Conservation (phyloP, 2,888 invertebrate genomes). For the Syrista parreyssii region DNA sequence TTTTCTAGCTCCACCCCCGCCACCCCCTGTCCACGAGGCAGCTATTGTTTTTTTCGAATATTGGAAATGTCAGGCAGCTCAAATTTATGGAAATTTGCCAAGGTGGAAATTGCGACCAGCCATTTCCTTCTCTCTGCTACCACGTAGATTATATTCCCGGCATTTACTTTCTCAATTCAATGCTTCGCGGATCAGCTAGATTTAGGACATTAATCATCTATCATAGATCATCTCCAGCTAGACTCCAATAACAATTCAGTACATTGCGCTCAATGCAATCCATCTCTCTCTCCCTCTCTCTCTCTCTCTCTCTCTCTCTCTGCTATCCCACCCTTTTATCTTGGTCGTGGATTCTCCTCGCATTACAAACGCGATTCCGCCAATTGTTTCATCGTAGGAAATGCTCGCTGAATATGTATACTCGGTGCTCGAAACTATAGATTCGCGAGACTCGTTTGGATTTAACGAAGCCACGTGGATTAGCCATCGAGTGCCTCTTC, state of each 20-base stretch:
- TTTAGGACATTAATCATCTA: not conserved
- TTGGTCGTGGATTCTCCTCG: conserved; percentile 15
- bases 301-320: not conserved
- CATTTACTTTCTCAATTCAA: not conserved
- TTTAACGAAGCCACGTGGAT: not conserved
- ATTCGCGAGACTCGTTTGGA: not conserved
- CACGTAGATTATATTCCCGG: not conserved
- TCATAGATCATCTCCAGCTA: not conserved
- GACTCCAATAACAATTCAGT: not conserved
- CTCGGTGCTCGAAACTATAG: not conserved
- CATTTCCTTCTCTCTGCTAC: not conserved
- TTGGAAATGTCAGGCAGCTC: not conserved
- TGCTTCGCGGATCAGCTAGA: not conserved
- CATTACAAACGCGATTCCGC: not conserved
- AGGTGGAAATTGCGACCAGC: not conserved
- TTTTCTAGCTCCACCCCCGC: conserved; percentile 43
- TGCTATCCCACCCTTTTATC: conserved; percentile 17
- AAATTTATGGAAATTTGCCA: not conserved
- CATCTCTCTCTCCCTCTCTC: not conserved
- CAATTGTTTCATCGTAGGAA: conserved; percentile 7
- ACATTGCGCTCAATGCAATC: not conserved
- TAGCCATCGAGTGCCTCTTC: not conserved
- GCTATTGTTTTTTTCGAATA: conserved; percentile 24
- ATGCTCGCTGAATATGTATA: conserved; percentile 13
- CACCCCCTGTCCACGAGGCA: conserved; percentile 30